Evolutionary conservation across 2,797 vertebrate genomes (phyloP), one percentile per base, ranked within the genome.

Genomic region (Trematomus bernacchii): DNA sequence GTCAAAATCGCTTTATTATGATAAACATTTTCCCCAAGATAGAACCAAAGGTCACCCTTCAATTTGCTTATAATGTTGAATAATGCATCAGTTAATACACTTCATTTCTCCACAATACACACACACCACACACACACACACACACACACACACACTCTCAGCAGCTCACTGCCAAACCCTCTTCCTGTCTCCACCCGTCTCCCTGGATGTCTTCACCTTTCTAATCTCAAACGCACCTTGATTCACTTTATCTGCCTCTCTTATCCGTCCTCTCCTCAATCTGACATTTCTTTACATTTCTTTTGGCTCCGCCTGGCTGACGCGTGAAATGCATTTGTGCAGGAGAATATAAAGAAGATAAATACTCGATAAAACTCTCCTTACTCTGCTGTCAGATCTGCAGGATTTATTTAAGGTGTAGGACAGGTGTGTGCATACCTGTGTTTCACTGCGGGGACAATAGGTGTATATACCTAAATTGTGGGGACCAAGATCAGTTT

Each of bases 81-180:
- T 33, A 33, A 33, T 33, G 30, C 33, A 33, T 33, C 6, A 8
- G 33, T 33, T 33, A 33, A 33, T 33, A 8, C 7, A 37, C 30
- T 33, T 33, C 30, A 33, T 33, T 33, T 33, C 30, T 33, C 30
- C 33, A 37, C 33, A 10, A 40, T 16, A 58, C 44, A 27, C 13
- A 43, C 68, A 61, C 40, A 52, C 66, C 33, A 48, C 37, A 40
- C 40, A 27, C 33, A 27, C 46, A 43, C 30, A 71, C 10, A 57
- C 42, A 30, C 59, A 33, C 52, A 55, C 30, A 58, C 47, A 58
- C 77, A 69, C 71, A 57, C 66, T 43, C 79, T 60, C 67, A 90
- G 84, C 86, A 23, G 63, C 68, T 71, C 86, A 87, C 86, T 90
- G 86, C 88, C 84, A 33, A 87, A 76, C 16, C 40, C 55, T 19